phyloP scores from a whole-genome alignment of 2,888 invertebrate species.

The Phalera bucephala region DNA sequence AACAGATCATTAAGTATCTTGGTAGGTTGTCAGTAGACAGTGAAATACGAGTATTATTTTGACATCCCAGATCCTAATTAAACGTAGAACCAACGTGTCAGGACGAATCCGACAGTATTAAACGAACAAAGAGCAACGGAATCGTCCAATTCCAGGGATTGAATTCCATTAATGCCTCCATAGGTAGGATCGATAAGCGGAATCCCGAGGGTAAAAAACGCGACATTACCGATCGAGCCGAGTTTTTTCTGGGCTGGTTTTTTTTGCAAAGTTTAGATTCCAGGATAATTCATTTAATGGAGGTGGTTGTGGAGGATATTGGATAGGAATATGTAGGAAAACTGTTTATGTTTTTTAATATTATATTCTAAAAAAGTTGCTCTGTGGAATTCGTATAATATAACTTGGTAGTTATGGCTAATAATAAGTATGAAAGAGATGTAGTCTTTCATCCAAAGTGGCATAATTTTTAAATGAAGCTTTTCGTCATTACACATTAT shows the following conservation, averaged over 20 bases:
- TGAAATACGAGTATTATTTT: slow-evolving; percentile 21
- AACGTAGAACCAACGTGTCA: slow-evolving; percentile 25
- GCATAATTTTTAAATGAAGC: no score
- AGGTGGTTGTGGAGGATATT: no score
- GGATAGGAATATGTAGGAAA: no score
- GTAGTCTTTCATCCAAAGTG: no score
- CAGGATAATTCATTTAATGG: neutral
- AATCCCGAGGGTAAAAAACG: slow-evolving; percentile 9
- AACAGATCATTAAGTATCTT: neutral
- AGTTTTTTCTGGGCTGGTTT: neutral
- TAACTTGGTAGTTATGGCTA: no score
- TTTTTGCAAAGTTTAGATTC: neutral
- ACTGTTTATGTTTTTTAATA: no score
- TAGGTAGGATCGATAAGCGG: slow-evolving; percentile 10
- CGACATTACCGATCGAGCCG: slow-evolving; percentile 2
- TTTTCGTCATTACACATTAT: no score
- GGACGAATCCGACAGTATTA: slow-evolving; percentile 19
- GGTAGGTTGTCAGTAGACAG: slow-evolving; percentile 2
- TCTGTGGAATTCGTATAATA: no score
- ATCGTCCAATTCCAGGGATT: slow-evolving; percentile 16
- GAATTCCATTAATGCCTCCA: slow-evolving; percentile 5
- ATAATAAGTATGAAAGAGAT: no score
- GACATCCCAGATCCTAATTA: slow-evolving; percentile 26
- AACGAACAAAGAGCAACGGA: slow-evolving; percentile 6
- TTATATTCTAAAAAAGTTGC: no score